Percentiles rank a stretch among this genome's conserved stretches.
These are phyloP conservation scores for Drosophila triauraria DNA, from an alignment of 1,140 invertebrate species.

Conservation along the genomic window DNA sequence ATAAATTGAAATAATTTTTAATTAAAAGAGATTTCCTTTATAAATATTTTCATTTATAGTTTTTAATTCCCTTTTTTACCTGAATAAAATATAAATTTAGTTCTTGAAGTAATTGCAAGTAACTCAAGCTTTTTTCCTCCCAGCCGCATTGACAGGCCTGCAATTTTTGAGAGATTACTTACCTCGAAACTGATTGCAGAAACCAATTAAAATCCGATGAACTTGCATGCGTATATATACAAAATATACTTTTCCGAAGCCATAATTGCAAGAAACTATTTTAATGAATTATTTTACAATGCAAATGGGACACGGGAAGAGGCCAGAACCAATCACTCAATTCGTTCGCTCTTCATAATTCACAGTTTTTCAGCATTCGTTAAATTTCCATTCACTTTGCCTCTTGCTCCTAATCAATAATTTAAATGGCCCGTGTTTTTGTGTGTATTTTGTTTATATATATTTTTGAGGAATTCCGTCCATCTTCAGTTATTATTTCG, in stretches of 20 bases:
- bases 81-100: no score
- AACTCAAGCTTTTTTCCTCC: no score
- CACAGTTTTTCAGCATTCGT: conserved; percentile 4
- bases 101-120: no score
- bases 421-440: conserved; percentile 18
- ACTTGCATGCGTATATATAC: neutral
- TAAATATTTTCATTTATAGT: no score
- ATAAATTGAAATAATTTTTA: no score
- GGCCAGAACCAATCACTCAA: conserved; percentile 1
- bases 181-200: neutral
- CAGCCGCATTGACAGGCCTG: neutral
- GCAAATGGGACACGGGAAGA: neutral
- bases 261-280: conserved; percentile 9
- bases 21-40: no score
- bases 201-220: conserved; percentile 7
- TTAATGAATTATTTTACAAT: conserved; percentile 4
- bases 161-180: neutral
- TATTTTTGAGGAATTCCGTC: conserved; percentile 9
- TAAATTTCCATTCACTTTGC: conserved; percentile 24
- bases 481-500: conserved; percentile 37
- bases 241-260: neutral
- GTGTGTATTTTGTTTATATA: neutral
- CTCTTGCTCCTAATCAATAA: conserved; percentile 27
- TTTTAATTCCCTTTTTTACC: no score
- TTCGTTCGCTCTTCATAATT: neutral